Percentiles rank a stretch among this genome's conserved stretches.
Conservation (phyloP, 2,888 invertebrate species). For the Ditylenchus weischeri region DNA sequence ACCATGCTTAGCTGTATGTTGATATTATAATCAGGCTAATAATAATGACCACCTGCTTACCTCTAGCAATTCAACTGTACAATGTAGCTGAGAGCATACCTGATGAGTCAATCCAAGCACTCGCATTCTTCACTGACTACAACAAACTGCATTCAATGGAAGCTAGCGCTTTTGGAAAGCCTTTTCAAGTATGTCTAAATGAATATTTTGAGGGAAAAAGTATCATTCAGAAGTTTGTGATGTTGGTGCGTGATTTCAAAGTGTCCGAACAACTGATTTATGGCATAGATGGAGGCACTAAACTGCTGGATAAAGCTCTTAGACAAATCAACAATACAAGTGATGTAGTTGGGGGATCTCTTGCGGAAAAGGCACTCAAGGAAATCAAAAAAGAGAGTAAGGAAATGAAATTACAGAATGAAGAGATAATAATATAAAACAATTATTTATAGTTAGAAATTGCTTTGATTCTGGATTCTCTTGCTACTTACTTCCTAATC, state of each 20-base stretch:
- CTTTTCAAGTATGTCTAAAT: conserved; percentile 48
- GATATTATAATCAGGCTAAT: no score
- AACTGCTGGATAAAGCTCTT: conserved; percentile 44
- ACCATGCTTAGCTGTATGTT: conserved; percentile 86
- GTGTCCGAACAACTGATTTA: conserved; percentile 59
- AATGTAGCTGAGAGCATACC: conserved; percentile 94
- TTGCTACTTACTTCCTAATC: conserved; percentile 54
- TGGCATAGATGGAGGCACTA: conserved; percentile 46
- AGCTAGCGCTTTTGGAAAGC: conserved; percentile 62
- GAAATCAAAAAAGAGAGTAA: conserved; percentile 18
- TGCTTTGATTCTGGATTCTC: conserved; percentile 38
- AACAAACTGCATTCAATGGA: conserved; percentile 83
- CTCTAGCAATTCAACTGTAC: conserved; percentile 69
- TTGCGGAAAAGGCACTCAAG: conserved; percentile 11
- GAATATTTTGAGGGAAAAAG: not conserved
- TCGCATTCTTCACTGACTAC: conserved; percentile 93
- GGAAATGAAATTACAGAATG: no score
- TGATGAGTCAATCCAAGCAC: conserved; percentile 91
- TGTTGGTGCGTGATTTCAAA: conserved; percentile 62
- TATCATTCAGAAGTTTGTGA: conserved; percentile 47
- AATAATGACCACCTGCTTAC: no score
- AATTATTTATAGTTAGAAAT: not conserved
- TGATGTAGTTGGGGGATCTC: conserved; percentile 7
- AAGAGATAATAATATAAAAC: no score
- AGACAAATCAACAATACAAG: conserved; percentile 20